Evolutionary conservation across 92 coral and sea anemone genomes (phyloP).

Genomic region (Blastomussa wellsi): DNA sequence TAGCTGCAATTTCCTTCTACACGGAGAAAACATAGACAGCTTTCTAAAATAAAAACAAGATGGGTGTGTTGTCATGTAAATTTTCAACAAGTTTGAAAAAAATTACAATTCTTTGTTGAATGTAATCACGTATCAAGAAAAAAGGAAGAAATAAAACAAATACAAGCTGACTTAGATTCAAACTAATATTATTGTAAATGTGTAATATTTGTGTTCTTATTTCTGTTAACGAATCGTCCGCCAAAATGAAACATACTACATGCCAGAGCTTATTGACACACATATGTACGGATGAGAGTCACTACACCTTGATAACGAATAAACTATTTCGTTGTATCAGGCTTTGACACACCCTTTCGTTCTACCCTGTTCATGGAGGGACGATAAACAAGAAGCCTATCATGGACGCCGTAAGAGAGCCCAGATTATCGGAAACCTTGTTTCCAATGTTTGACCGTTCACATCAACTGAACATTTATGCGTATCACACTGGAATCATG

Average conservation of each 20-base stretch:
- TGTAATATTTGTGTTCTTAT: neutral
- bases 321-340: neutral
- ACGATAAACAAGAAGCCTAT: too few relatives aligned
- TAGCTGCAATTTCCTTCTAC: neutral
- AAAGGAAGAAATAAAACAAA: neutral
- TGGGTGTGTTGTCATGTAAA: constrained; percentile 1
- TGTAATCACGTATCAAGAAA: neutral
- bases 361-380: too few relatives aligned
- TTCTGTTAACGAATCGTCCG: constrained; percentile 9
- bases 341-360: neutral
- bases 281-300: too few relatives aligned
- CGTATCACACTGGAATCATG: neutral
- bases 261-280: neutral
- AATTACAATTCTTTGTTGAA: neutral
- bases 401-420: neutral
- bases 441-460: neutral
- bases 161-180: constrained; percentile 2
- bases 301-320: neutral
- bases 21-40: neutral
- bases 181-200: neutral
- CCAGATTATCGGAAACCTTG: neutral
- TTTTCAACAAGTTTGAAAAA: neutral
- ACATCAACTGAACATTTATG: neutral
- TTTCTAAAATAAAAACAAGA: neutral
- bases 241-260: neutral